phyloP scores from a whole-genome alignment of 2,113 vertebrate genomes.

The Rhinopomastus cyanomelas region DNA sequence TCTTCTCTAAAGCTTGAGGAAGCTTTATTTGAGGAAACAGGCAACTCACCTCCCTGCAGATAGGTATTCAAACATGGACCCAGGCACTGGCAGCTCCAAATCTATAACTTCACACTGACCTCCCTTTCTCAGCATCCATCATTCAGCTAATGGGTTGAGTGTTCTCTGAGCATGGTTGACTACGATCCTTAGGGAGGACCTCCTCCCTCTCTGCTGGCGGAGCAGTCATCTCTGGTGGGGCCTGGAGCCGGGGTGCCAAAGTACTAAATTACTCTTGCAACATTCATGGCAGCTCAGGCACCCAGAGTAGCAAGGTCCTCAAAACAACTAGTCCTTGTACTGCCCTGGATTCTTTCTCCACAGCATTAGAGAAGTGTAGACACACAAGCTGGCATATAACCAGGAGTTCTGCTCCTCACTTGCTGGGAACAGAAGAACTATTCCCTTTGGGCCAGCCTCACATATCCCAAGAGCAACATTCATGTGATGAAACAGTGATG shows the following conservation, averaged over 20 bases:
- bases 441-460: background rate
- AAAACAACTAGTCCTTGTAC: background rate
- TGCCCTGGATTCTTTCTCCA: background rate
- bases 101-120: background rate
- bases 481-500: background rate
- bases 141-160: background rate
- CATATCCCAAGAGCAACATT: background rate
- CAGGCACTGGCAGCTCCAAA: background rate
- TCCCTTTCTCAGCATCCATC: background rate
- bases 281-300: background rate
- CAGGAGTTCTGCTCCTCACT: background rate
- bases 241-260: background rate
- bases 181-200: background rate
- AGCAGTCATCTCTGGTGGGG: background rate
- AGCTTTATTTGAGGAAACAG: too few relatives aligned
- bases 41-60: background rate
- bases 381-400: background rate
- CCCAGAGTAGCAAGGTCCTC: background rate
- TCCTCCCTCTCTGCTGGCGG: background rate
- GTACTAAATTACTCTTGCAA: background rate
- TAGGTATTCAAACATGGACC: background rate
- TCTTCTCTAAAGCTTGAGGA: background rate
- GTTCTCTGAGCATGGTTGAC: fast-evolving
- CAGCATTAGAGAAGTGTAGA: background rate
- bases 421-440: background rate